Conservation (phyloP, 2,797 vertebrate genomes). For the Gadopsis marmoratus region DNA sequence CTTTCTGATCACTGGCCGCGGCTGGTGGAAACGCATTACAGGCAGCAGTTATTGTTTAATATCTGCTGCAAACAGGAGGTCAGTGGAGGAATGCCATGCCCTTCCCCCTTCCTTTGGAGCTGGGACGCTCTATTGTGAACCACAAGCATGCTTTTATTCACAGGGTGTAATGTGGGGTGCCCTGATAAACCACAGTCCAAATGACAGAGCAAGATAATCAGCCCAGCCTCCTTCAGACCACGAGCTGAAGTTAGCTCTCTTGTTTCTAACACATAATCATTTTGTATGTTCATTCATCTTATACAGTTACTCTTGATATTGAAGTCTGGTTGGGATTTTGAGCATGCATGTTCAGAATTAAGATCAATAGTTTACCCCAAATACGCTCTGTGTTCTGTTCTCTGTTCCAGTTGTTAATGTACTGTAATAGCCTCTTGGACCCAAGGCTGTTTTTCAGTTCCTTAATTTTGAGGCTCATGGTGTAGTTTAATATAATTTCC, state of each 20-base stretch:
- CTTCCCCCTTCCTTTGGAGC: conserved; percentile 74
- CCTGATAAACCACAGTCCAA: conserved; percentile 52
- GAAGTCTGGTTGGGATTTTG: neutral
- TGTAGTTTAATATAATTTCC: neutral
- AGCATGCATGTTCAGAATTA: neutral
- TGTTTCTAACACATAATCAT: neutral
- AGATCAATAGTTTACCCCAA: neutral
- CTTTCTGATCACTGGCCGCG: neutral
- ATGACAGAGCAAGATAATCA: conserved; percentile 49
- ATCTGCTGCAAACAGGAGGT: conserved; percentile 71
- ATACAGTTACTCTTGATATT: neutral
- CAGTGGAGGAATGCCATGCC: conserved; percentile 75
- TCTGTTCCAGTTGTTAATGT: neutral
- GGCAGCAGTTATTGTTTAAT: conserved; percentile 70
- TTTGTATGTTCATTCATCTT: neutral
- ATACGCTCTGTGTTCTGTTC: neutral
- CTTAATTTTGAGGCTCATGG: neutral
- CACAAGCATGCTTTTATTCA: conserved; percentile 76
- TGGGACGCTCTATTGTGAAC: conserved; percentile 74
- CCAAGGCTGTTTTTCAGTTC: conserved; percentile 10
- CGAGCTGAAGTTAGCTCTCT: neutral
- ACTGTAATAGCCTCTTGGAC: conserved; percentile 1
- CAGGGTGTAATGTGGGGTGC: conserved; percentile 63
- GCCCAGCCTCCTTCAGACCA: conserved; percentile 7
- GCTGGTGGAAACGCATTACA: conserved; percentile 16